Conservation (phyloP, 64 coral and sea anemone genomes). For the Pachyseris speciosa region DNA sequence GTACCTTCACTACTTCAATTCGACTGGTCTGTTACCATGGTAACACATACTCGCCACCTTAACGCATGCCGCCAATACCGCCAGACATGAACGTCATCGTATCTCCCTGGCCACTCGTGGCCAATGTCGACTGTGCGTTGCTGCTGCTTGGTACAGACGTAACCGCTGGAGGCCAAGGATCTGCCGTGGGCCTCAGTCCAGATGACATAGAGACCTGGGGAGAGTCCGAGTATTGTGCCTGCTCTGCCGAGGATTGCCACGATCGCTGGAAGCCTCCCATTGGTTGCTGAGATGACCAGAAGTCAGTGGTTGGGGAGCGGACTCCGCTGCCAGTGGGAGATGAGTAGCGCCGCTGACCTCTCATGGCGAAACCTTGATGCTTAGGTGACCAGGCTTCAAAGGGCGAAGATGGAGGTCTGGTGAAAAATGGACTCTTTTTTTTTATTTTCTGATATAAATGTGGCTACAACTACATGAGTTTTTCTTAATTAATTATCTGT, state of each 20-base stretch:
- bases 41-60: neutral
- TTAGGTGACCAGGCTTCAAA: conserved; percentile 65
- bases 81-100: conserved; percentile 67
- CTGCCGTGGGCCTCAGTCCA: conserved; percentile 62
- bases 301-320: conserved; percentile 54
- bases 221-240: conserved; percentile 38
- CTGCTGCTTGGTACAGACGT: conserved; percentile 34
- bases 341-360: conserved; percentile 66
- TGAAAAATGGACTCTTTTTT: neutral
- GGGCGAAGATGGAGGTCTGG: conserved; percentile 43
- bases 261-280: conserved; percentile 46
- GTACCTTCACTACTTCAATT: neutral
- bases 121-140: conserved; percentile 30
- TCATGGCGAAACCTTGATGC: conserved; percentile 28
- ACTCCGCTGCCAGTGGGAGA: conserved; percentile 68
- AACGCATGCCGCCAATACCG: conserved; percentile 57
- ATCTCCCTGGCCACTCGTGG: conserved; percentile 43
- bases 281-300: neutral
- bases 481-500: no score
- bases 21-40: neutral
- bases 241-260: conserved; percentile 55
- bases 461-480: no score
- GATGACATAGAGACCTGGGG: conserved; percentile 30
- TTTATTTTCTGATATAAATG: no score
- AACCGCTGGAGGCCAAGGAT: conserved; percentile 59